Evolutionary conservation across 2,797 vertebrate genomes (phyloP).

Genomic region (Muscicapa comitata): DNA sequence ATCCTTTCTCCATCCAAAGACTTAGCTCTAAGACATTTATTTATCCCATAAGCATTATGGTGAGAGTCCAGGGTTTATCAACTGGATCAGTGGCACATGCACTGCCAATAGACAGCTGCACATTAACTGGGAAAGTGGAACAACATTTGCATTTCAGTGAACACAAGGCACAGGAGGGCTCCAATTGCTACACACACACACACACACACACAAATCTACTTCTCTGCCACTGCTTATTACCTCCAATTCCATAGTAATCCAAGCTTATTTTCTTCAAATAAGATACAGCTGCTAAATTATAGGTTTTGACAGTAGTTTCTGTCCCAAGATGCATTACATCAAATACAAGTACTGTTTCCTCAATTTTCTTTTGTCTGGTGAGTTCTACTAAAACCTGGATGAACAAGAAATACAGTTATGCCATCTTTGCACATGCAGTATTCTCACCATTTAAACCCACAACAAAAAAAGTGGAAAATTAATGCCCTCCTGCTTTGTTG

Average conservation of each 20-base stretch:
- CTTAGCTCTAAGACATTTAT: background rate
- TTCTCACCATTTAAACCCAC: background rate
- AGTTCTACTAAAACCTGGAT: conserved; percentile 89
- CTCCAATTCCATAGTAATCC: conserved; percentile 85
- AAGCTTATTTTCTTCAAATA: conserved; percentile 87
- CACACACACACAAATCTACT: background rate
- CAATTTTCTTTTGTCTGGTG: conserved; percentile 81
- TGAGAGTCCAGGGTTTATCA: background rate
- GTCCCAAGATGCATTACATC: conserved; percentile 87
- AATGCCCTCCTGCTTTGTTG: background rate
- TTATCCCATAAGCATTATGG: background rate
- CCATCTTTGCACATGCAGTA: background rate
- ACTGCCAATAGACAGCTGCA: background rate
- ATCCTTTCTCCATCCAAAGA: background rate
- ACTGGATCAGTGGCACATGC: background rate
- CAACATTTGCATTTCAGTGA: background rate
- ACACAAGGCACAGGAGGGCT: background rate
- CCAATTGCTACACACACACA: background rate
- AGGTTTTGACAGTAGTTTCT: conserved; percentile 84
- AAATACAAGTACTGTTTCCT: conserved; percentile 83
- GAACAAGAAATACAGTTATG: background rate
- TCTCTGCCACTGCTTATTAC: conserved; percentile 63
- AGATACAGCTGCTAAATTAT: conserved; percentile 80
- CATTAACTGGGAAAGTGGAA: background rate
- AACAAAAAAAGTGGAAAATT: rapidly evolving